These are phyloP conservation scores for Sthenelais limicola DNA, from an alignment of 2,888 invertebrate species.

Conservation along the genomic window DNA sequence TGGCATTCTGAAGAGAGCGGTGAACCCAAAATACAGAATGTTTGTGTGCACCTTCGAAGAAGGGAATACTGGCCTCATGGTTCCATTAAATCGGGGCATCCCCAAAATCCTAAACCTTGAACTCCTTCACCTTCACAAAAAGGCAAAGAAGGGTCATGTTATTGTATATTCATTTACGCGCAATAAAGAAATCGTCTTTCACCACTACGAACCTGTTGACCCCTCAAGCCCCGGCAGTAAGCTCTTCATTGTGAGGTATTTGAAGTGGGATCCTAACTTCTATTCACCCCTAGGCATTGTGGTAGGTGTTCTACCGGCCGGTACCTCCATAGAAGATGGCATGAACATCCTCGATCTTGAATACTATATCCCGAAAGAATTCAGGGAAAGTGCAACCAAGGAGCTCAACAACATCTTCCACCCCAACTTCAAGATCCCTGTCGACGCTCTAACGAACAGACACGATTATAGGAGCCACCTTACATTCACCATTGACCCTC, in stretches of 20 bases:
- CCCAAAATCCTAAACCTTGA: constrained; percentile 61
- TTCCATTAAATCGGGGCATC: constrained; percentile 60
- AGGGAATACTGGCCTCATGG: constrained; percentile 60
- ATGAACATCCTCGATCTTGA: constrained; percentile 60
- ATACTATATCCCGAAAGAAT: constrained; percentile 55
- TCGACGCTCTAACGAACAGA: constrained; percentile 62
- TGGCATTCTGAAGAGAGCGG: constrained; percentile 59
- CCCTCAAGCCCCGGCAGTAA: constrained; percentile 53
- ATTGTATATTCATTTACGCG: constrained; percentile 57
- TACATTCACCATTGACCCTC: constrained; percentile 94
- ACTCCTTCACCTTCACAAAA: constrained; percentile 48
- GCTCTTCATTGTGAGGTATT: constrained; percentile 64
- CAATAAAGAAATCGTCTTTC: constrained; percentile 55
- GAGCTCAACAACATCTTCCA: constrained; percentile 55
- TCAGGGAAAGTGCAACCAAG: constrained; percentile 50
- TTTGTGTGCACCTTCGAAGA: constrained; percentile 64
- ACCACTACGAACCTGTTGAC: constrained; percentile 59
- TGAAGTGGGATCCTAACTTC: constrained; percentile 61
- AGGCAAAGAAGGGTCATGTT: constrained; percentile 56
- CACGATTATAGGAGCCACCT: constrained; percentile 75
- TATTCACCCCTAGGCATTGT: constrained; percentile 64
- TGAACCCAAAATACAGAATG: constrained; percentile 56
- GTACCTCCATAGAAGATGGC: constrained; percentile 53
- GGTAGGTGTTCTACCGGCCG: constrained; percentile 60
- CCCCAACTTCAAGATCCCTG: constrained; percentile 57